phyloP scores from a whole-genome alignment of 2,888 invertebrate species.

The Julus scanicus region DNA sequence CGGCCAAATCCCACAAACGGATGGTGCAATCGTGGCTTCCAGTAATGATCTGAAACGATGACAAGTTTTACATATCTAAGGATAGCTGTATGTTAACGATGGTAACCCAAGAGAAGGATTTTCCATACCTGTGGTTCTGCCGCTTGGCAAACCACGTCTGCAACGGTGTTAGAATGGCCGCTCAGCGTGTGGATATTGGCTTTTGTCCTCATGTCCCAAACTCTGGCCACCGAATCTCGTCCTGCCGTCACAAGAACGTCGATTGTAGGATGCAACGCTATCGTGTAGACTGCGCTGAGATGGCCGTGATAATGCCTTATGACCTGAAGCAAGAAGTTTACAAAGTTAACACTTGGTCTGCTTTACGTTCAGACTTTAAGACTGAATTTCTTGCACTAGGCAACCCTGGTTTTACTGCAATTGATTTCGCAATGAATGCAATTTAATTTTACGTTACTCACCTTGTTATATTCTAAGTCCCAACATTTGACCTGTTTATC shows the following conservation, averaged over 20 bases:
- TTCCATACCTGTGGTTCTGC: constrained; percentile 84
- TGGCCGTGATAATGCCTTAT: constrained; percentile 99
- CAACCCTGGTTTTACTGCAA: no score
- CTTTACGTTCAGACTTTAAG: no score
- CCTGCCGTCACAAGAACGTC: constrained; percentile 95
- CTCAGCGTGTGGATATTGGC: constrained; percentile 96
- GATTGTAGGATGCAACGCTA: constrained; percentile 93
- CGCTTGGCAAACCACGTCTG: constrained; percentile 91
- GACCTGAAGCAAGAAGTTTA: constrained; percentile 70
- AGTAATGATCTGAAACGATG: constrained; percentile 59
- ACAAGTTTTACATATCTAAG: background rate
- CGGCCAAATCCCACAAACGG: constrained; percentile 96
- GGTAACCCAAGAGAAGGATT: no score
- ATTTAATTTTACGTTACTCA: constrained; percentile 63
- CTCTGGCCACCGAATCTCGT: constrained; percentile 91
- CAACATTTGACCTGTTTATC: constrained; percentile 99
- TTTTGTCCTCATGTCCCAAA: constrained; percentile 98
- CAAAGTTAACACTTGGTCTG: no score
- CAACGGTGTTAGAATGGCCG: constrained; percentile 97
- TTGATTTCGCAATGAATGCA: no score
- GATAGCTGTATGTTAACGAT: background rate
- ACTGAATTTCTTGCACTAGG: no score
- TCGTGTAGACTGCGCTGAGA: constrained; percentile 92
- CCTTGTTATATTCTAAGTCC: constrained; percentile 99
- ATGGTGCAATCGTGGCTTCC: constrained; percentile 91